Percentiles rank a stretch among this genome's conserved stretches.
Conservation (phyloP, 2,888 invertebrate species). For the Fabriciana adippe region DNA sequence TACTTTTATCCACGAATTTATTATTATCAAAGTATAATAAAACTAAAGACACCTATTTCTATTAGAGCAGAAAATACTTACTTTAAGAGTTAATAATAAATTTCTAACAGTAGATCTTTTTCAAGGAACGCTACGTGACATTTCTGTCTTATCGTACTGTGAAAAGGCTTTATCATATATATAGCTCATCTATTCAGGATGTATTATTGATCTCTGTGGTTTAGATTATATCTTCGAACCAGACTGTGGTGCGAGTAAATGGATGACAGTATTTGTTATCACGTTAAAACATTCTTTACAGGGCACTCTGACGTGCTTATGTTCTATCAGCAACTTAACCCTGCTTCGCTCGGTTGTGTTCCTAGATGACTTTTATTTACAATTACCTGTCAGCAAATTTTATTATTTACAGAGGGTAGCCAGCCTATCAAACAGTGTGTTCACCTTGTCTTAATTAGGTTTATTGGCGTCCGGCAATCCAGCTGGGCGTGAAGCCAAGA, state of each 20-base stretch:
- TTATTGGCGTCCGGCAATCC: no score
- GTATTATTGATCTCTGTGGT: slow-evolving; percentile 19
- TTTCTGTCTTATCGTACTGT: slow-evolving; percentile 7
- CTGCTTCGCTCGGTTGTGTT: no score
- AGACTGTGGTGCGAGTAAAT: slow-evolving; percentile 6
- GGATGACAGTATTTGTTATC: slow-evolving; percentile 16
- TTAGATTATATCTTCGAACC: slow-evolving; percentile 15
- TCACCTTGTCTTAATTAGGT: no score
- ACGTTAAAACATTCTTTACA: background rate
- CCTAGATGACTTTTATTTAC: no score
- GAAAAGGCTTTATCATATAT: slow-evolving; percentile 26
- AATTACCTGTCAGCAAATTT: no score
- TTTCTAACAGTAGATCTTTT: slow-evolving; percentile 12
- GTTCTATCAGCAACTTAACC: background rate
- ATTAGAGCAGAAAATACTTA: slow-evolving; percentile 2
- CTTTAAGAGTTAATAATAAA: slow-evolving; percentile 21
- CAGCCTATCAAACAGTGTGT: no score
- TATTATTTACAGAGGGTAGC: no score
- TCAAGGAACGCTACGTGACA: slow-evolving; percentile 21
- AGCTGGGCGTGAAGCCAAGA: no score
- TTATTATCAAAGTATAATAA: background rate
- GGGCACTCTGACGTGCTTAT: background rate
- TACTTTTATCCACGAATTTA: no score
- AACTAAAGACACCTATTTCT: background rate
- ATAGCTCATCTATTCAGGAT: slow-evolving; percentile 24